These are phyloP conservation scores for Cichlasoma orientale DNA, from an alignment of 2,797 vertebrate species.

Conservation along the genomic window DNA sequence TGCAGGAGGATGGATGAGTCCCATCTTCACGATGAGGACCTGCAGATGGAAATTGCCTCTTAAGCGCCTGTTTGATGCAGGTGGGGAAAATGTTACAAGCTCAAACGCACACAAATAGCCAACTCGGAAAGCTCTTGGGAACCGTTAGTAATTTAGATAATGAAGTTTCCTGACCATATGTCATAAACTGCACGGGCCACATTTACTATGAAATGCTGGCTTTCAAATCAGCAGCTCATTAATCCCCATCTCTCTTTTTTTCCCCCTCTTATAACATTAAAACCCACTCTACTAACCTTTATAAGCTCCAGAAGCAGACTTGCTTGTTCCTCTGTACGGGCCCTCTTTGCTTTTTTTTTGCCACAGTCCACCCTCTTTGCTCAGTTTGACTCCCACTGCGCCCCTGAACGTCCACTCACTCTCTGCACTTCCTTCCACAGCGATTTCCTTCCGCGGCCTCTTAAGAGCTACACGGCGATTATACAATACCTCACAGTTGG, in stretches of 20 bases:
- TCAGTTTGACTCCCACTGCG: constrained; percentile 54
- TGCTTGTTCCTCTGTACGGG: background rate
- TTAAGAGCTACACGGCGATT: constrained; percentile 64
- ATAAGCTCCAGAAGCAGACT: background rate
- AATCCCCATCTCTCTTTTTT: background rate
- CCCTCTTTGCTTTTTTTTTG: too few species aligned
- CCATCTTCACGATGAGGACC: background rate
- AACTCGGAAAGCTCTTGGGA: background rate
- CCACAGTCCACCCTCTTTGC: constrained; percentile 27
- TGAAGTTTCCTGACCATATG: constrained; percentile 7
- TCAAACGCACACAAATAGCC: background rate
- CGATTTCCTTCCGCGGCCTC: constrained; percentile 62
- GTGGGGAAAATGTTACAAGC: background rate
- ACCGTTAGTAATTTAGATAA: constrained; percentile 11
- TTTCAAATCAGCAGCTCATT: background rate
- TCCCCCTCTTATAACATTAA: background rate
- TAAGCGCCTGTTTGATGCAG: constrained; percentile 16
- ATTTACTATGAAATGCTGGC: background rate
- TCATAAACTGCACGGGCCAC: constrained; percentile 17
- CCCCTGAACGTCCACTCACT: constrained; percentile 53
- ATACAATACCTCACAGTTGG: constrained; percentile 69
- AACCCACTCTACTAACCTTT: background rate
- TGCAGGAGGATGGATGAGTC: background rate
- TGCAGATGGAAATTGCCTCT: constrained; percentile 1
- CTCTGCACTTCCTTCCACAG: constrained; percentile 65